A percentile compares a stretch with the other conserved stretches of the same genome.
phyloP scores from a whole-genome alignment of 2,113 vertebrate species.

The Meriones unguiculatus region DNA sequence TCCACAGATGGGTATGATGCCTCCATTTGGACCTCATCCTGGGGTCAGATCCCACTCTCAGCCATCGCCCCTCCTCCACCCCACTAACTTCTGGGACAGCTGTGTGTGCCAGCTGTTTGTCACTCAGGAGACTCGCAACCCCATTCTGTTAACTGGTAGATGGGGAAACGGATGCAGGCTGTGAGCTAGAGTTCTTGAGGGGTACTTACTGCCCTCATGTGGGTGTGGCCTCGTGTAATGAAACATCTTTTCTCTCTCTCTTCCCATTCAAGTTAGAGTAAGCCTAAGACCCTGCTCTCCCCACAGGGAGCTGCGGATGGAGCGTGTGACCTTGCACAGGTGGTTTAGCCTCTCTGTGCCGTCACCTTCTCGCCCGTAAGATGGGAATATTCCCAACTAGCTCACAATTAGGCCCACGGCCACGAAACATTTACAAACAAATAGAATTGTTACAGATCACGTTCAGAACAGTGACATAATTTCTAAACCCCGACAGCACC shows the following conservation, averaged over 20 bases:
- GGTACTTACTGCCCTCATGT: neutral
- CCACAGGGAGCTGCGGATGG: neutral
- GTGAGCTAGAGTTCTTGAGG: neutral
- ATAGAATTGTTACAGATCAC: neutral
- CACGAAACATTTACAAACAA: neutral
- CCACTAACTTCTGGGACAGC: neutral
- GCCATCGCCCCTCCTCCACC: neutral
- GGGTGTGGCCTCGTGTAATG: neutral
- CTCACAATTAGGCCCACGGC: neutral
- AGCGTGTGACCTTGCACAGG: neutral
- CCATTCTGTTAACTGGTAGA: neutral
- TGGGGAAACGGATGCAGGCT: neutral
- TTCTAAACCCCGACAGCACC: neutral
- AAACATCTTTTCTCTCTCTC: neutral
- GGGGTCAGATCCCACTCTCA: neutral
- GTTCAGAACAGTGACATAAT: rapidly evolving
- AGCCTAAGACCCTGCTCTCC: neutral
- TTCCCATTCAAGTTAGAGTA: neutral
- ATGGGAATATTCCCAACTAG: neutral
- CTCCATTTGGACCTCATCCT: rapidly evolving
- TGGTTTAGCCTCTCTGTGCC: neutral
- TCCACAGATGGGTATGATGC: neutral
- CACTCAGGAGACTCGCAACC: neutral
- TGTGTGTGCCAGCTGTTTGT: neutral
- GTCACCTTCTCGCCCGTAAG: neutral